Evolutionary conservation across 2,113 vertebrate species (phyloP).

Genomic region (Gopherus evgoodei): DNA sequence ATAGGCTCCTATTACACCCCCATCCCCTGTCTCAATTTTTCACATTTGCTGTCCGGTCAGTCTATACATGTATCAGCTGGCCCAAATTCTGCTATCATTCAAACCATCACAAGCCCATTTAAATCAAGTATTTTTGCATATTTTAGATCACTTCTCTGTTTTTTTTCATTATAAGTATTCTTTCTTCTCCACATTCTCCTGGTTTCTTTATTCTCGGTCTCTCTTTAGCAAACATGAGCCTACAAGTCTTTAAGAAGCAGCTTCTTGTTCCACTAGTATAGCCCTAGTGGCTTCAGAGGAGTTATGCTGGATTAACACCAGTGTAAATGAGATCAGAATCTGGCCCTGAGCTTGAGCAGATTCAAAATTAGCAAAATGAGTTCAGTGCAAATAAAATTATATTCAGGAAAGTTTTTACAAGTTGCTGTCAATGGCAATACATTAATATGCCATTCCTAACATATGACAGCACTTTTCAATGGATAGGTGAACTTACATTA

Average conservation of each 20-base stretch:
- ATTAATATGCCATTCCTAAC: not conserved
- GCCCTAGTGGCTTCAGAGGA: not conserved
- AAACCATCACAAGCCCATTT: not conserved
- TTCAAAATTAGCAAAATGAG: not conserved
- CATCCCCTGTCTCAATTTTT: no score
- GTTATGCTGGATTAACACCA: not conserved
- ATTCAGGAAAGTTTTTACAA: not conserved
- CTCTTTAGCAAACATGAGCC: not conserved
- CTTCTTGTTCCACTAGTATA: not conserved
- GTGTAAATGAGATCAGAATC: not conserved
- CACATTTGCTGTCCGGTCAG: no score
- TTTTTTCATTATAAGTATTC: not conserved
- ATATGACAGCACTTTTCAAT: not conserved
- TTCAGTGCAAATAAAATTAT: not conserved
- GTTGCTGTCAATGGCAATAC: not conserved
- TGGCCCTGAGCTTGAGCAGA: not conserved
- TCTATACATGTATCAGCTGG: not conserved
- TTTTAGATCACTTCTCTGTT: not conserved
- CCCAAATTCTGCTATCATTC: not conserved
- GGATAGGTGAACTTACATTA: not conserved
- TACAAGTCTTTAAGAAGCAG: not conserved
- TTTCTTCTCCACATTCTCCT: not conserved
- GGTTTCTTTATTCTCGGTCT: not conserved
- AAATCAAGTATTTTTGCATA: not conserved
- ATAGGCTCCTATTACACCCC: no score